Base-by-base conservation (phyloP, 2,888 invertebrate genomes). In the Stenichneumon culpator region DNA sequence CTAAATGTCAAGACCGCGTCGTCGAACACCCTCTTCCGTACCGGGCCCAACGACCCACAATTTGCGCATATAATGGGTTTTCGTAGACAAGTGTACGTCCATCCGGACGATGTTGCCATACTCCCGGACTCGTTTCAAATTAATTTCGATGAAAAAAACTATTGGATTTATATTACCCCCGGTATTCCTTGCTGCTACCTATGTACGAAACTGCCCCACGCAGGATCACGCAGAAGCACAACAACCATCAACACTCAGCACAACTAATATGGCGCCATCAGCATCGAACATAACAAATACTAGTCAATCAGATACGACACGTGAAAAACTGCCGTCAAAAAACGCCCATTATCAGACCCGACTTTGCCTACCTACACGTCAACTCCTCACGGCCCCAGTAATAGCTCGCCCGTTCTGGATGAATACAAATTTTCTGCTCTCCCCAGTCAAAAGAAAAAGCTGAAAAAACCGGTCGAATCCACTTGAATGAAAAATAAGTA, bases 51-150 rank as follows among this genome's bases (percentile, higher is more conserved):
- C 52, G 73, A 83, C 1, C 52, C 54, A 2, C 65, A 65, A 0
- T 44, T 73, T 14, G n/a, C 78, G 9, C 79, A 79, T 39, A 39
- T 74, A n/a, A n/a, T n/a, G n/a, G n/a, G n/a, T n/a, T n/a, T n/a
- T n/a, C n/a, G n/a, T n/a, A n/a, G n/a, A n/a, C n/a, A n/a, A n/a
- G n/a, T n/a, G n/a, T n/a, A n/a, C n/a, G n/a, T n/a, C n/a, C n/a
- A n/a, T n/a, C n/a, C n/a, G n/a, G n/a, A n/a, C n/a, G n/a, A n/a
- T n/a, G 74, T 19, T 83, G 68, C 36, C 73, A 74, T 16, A 16
- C 44, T 73, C n/a, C n/a, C n/a, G n/a, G n/a, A n/a, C n/a, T n/a
- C n/a, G n/a, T n/a, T n/a, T n/a, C n/a, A n/a, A n/a, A n/a, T n/a
- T n/a, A n/a, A n/a, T n/a, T n/a, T n/a, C n/a, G n/a, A n/a, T n/a